Evolutionary conservation across 2,797 vertebrate species (phyloP), one percentile per base, ranked within the genome.

Genomic region (Rhabdomys pumilio): DNA sequence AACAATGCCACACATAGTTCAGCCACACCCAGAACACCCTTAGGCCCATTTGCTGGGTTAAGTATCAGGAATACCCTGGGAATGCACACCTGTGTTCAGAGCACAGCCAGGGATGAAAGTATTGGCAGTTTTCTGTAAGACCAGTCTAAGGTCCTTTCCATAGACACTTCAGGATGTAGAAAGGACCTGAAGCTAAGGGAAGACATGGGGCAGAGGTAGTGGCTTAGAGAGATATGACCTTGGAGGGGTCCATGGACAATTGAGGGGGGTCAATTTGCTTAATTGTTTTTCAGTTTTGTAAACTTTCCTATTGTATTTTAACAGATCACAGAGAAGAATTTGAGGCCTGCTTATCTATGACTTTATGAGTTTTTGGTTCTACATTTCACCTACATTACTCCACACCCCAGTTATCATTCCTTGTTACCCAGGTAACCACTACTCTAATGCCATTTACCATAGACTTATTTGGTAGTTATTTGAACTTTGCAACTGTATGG

Each of bases 291-390:
- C 13, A 80, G 90, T 93, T 73, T 61, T 47, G 17, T 89, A 89
- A 92, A 73, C 29, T 50, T 93, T 93, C 53, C 41, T 50, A 34
- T 26, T 93, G 31, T 91, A 93, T 82, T 86, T 77, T 85, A 80
- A 53, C 11, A 38, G 79, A 53, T 31, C 83, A 85, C 24, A 50
- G 61, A 92, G 53, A 55, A 82, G 59, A 55, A 29, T 13, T 20
- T 59, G 82, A 59, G 22, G 73, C 9, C 24, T 38, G 47, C 15
- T 8, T 44, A 26, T 88, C 5, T 87, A 88, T 8, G 67, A 31
- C n/a, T 31, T 81, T 69, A 76, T 85, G 26, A 41, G 31, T 87
- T 92, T 89, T 87, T 77, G 63, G 72, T 22, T 95, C 11, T 10
- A 1, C 79, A 17, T 77, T 73, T 67, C 86, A 4, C 15, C 12